phyloP scores from a whole-genome alignment of 1,140 invertebrate species.

The Neoseiulus cucumeris region DNA sequence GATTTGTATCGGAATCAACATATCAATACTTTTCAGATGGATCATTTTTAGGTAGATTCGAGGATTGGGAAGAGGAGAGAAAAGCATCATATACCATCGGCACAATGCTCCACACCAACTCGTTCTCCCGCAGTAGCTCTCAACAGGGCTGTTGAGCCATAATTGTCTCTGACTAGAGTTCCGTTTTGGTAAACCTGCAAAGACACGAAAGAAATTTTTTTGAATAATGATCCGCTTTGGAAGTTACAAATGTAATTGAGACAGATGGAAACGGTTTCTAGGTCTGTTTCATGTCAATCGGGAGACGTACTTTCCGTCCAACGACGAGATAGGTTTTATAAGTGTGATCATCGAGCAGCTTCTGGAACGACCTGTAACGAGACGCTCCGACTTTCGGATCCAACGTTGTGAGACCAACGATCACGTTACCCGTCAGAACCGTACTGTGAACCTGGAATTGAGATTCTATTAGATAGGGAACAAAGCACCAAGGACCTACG shows the following conservation, averaged over 20 bases:
- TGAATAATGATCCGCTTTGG: background rate
- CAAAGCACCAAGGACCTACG: no score
- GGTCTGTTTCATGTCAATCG: background rate
- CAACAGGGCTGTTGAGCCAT: conserved; percentile 20
- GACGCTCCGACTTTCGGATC: background rate
- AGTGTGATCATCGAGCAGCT: background rate
- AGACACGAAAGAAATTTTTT: background rate
- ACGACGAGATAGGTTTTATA: conserved; percentile 5
- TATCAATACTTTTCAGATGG: no score
- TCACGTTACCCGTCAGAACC: background rate
- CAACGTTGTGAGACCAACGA: background rate
- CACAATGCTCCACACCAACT: conserved; percentile 32
- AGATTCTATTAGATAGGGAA: no score
- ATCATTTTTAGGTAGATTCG: background rate
- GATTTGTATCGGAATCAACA: background rate
- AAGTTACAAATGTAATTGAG: no score
- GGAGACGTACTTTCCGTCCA: conserved; percentile 42
- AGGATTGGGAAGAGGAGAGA: no score
- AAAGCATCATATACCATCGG: conserved; percentile 27
- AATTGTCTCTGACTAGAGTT: conserved; percentile 28
- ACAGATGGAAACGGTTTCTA: background rate
- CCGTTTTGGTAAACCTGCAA: conserved; percentile 32
- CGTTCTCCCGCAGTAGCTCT: conserved; percentile 39
- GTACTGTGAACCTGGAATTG: background rate
- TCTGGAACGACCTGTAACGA: background rate